Evolutionary conservation across 2,888 invertebrate species (phyloP).

Genomic region (Dryobotodes eremita): DNA sequence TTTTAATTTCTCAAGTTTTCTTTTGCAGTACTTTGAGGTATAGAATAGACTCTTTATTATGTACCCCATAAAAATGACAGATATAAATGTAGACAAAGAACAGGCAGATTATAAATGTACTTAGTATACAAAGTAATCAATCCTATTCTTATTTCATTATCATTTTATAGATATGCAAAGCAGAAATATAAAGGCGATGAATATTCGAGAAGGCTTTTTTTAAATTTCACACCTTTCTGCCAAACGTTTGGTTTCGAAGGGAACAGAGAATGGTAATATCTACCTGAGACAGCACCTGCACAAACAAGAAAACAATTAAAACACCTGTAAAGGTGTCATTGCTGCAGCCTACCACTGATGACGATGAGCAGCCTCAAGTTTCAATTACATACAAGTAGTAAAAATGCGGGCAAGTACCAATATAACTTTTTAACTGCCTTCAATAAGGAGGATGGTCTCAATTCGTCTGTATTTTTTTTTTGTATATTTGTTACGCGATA

Average conservation of each 20-base stretch:
- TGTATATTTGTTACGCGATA: too few relatives aligned
- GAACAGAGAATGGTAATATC: conserved; percentile 18
- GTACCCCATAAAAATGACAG: too few relatives aligned
- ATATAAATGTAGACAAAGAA: too few relatives aligned
- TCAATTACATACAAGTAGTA: conserved; percentile 33
- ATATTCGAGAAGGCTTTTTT: neutral
- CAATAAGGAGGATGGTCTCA: too few relatives aligned
- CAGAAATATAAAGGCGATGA: conserved; percentile 1
- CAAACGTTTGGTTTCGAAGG: conserved; percentile 21
- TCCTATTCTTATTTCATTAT: neutral
- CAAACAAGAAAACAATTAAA: conserved; percentile 21
- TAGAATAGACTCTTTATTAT: too few relatives aligned
- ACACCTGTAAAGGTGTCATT: conserved; percentile 36
- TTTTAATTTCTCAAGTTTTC: neutral
- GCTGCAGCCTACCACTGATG: conserved; percentile 3
- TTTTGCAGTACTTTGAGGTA: neutral
- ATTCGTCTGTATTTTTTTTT: too few relatives aligned
- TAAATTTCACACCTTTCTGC: conserved; percentile 25
- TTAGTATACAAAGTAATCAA: neutral
- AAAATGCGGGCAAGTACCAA: too few relatives aligned
- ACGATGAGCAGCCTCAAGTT: conserved; percentile 36
- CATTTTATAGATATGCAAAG: conserved; percentile 7
- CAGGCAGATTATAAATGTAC: too few relatives aligned
- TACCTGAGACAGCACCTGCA: conserved; percentile 51
- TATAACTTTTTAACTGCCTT: too few relatives aligned